Evolutionary conservation across 2,797 vertebrate genomes (phyloP).

Genomic region (Triplophysa bombifrons): DNA sequence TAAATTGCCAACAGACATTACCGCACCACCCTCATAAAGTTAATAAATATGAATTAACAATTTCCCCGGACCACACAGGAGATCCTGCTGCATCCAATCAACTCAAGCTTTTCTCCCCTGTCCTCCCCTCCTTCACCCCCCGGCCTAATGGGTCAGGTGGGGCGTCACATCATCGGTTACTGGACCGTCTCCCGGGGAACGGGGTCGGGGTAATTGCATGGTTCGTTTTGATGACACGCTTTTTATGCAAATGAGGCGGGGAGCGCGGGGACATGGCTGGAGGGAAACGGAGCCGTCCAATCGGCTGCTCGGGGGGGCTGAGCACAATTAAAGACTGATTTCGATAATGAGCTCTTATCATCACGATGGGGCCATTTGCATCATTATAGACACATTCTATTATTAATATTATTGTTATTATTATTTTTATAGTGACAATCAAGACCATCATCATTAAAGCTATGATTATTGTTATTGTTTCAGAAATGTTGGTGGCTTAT

Average conservation of each 20-base stretch:
- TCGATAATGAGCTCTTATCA: conserved; percentile 60
- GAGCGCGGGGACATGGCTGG: neutral
- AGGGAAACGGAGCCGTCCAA: conserved; percentile 56
- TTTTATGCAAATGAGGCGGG: conserved; percentile 59
- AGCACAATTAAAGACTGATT: conserved; percentile 61
- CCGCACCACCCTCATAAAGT: conserved; percentile 10
- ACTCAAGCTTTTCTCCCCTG: conserved; percentile 39
- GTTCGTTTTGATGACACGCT: conserved; percentile 62
- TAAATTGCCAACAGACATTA: conserved; percentile 33
- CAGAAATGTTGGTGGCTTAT: conserved; percentile 49
- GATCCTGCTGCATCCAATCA: conserved; percentile 52
- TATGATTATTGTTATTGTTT: conserved; percentile 52
- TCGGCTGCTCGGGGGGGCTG: conserved; percentile 54
- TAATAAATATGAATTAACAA: conserved; percentile 49
- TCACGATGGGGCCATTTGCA: conserved; percentile 52
- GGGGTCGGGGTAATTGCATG: conserved; percentile 58
- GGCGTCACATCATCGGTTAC: conserved; percentile 50
- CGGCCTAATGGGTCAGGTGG: conserved; percentile 55
- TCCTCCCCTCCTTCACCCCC: conserved; percentile 37
- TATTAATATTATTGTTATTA: conserved; percentile 58
- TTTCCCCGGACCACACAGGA: conserved; percentile 48
- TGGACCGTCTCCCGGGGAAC: conserved; percentile 53
- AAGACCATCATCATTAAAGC: conserved; percentile 38
- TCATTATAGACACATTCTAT: conserved; percentile 58
- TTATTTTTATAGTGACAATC: conserved; percentile 42